Percentiles rank a stretch among this genome's conserved stretches.
Evolutionary conservation across 1,140 invertebrate genomes (phyloP).

Genomic region (Eciton burchellii): DNA sequence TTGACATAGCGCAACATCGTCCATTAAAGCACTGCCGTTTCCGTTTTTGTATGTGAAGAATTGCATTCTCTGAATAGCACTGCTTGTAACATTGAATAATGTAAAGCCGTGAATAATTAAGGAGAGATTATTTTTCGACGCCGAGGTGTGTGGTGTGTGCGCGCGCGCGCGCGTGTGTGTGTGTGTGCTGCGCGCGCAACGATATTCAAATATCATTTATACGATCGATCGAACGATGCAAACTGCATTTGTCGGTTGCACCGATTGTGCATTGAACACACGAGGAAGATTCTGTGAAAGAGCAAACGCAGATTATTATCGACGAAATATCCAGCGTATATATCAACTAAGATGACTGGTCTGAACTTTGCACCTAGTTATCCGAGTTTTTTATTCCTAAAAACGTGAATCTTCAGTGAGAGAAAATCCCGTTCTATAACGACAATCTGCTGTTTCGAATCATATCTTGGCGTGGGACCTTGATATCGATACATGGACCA

Average conservation of each 20-base stretch:
- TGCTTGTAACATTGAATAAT: conserved; percentile 31
- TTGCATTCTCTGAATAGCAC: conserved; percentile 4
- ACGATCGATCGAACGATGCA: conserved; percentile 5
- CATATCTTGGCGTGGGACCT: no score
- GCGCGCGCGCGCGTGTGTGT: no score
- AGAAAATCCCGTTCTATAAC: no score
- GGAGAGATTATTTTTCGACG: background rate
- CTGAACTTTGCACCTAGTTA: background rate
- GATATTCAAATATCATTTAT: background rate
- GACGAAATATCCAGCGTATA: conserved; percentile 1
- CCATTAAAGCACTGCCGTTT: conserved; percentile 32
- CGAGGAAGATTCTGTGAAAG: background rate
- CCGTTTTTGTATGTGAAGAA: background rate
- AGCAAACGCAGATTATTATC: conserved; percentile 11
- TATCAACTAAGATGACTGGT: background rate
- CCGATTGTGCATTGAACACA: no score
- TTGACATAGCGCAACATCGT: conserved; percentile 61
- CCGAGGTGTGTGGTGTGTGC: background rate
- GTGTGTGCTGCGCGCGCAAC: no score
- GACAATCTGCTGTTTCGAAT: no score
- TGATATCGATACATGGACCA: no score
- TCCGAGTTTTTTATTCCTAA: no score
- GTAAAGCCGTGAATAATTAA: conserved; percentile 12
- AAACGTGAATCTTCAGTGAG: no score
- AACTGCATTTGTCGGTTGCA: no score